Evolutionary conservation across 2,888 invertebrate species (phyloP).

Genomic region (Drosophila suboccidentalis): DNA sequence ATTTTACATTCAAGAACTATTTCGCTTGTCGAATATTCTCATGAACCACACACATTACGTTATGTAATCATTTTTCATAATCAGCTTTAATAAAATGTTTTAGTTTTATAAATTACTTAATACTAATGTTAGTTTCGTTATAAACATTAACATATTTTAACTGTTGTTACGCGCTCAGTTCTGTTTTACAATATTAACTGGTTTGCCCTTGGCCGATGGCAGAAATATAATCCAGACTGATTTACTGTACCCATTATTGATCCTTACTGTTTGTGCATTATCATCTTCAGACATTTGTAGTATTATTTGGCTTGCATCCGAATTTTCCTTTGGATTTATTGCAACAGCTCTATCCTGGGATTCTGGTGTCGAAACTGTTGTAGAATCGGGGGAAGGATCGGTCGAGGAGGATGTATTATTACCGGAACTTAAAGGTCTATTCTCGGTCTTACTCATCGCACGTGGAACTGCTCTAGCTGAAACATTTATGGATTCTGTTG

Average conservation of each 20-base stretch:
- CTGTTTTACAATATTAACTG: slow-evolving; percentile 6
- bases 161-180: background rate
- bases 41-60: background rate
- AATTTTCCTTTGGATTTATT: background rate
- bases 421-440: background rate
- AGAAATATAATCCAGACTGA: background rate
- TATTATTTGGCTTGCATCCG: slow-evolving; percentile 1
- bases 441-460: background rate
- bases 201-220: background rate
- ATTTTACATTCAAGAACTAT: background rate
- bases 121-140: background rate
- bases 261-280: slow-evolving; percentile 18
- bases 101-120: background rate
- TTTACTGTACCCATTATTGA: slow-evolving; percentile 5
- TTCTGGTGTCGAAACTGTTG: background rate
- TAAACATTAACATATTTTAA: background rate
- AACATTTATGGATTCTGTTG: background rate
- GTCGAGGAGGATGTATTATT: background rate
- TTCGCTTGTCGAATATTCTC: background rate
- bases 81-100: background rate
- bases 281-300: slow-evolving; percentile 12
- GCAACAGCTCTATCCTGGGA: background rate
- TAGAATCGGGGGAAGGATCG: background rate
- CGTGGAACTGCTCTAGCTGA: background rate
- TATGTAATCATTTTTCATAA: background rate